Evolutionary conservation across 2,113 vertebrate genomes (phyloP), one percentile per base, ranked within the genome.

Genomic region (Nettapus auritus): DNA sequence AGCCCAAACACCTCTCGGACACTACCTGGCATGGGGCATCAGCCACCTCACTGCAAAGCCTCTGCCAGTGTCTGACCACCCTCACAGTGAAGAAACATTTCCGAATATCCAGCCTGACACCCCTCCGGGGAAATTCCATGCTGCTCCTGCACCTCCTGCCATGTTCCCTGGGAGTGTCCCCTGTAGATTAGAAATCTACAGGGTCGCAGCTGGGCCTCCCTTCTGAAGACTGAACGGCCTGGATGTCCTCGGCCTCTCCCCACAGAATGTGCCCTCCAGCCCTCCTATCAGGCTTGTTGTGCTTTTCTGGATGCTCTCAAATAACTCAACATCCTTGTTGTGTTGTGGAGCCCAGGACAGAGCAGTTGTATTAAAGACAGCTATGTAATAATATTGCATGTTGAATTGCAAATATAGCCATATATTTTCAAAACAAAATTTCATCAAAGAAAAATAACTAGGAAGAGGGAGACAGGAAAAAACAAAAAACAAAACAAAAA

Each of bases 381-480:
- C 17, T 29, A 48, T 2, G 1, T 33, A 56, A 13, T 22, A 36
- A 48, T 0, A 20, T 7, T 1, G 2, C 17, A 5, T 6, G 7
- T 31, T 52, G 23, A 66, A 90, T 29, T 25, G 48, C 7, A 73
- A 57, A 11, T 23, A 26, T 2, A 55, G 16, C 1, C 26, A 16
- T 57, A 1, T 29, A 42, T 48, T 82, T 33, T 56, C 11, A n/a
- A 34, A n/a, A n/a, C 7, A 66, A 86, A 70, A 84, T 23, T 0
- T 73, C 2, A 66, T 46, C 26, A 77, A 23, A 76, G 34, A 1
- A 4, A 52, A 60, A 3, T 42, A 68, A 4, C 19, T n/a, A 60
- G 2, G 42, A 75, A 75, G 31, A 64, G 15, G 34, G 26, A 69
- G 16, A 44, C 1, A 33, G 5, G 5, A 14, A 48, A 68, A 74